Evolutionary conservation across 1,140 invertebrate species (phyloP).

Genomic region (Scylla paramamosain): DNA sequence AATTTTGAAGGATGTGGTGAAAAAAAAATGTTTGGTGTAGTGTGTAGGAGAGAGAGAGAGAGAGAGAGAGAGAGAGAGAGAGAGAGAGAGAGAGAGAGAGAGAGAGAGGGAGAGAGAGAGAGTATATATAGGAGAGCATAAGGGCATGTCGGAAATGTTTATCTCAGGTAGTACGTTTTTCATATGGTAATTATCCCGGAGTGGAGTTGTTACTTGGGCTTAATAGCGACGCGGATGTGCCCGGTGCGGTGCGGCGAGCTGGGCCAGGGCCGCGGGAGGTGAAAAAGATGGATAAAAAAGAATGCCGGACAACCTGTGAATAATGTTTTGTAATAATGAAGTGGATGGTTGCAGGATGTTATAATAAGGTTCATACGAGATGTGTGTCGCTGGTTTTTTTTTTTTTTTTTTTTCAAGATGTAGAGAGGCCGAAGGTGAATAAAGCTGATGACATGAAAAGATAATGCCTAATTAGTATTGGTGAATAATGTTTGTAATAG

Average conservation of each 20-base stretch:
- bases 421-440: too few relatives aligned
- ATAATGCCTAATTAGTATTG: too few relatives aligned
- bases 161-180: constrained; percentile 1
- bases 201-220: background rate
- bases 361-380: too few relatives aligned
- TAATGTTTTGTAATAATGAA: background rate
- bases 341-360: too few relatives aligned
- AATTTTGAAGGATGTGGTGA: background rate
- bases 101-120: constrained; percentile 24
- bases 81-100: constrained; percentile 19
- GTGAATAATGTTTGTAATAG: too few relatives aligned
- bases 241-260: background rate
- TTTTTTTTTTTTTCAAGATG: too few relatives aligned
- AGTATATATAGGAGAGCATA: background rate
- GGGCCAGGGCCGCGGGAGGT: background rate
- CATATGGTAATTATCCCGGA: background rate
- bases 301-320: background rate
- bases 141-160: constrained; percentile 1
- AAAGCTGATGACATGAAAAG: too few relatives aligned
- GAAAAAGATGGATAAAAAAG: background rate
- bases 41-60: too few relatives aligned
- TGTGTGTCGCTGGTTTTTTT: too few relatives aligned
- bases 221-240: background rate
- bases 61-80: background rate
- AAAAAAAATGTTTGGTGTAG: background rate